Evolutionary conservation across 2,797 vertebrate species (phyloP).

Genomic region (Pelobates cultripes): DNA sequence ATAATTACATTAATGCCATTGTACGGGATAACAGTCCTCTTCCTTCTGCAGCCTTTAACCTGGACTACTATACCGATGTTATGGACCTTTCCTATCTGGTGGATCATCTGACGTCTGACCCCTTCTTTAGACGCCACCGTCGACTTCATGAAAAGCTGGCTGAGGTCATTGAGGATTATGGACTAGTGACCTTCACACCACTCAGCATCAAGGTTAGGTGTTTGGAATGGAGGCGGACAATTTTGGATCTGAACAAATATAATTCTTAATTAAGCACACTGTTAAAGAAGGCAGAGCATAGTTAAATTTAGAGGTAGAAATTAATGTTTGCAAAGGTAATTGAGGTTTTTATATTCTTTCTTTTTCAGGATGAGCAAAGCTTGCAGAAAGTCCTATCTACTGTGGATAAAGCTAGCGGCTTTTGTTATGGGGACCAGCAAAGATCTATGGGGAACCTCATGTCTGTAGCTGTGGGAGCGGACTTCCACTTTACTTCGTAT

Average conservation of each 20-base stretch:
- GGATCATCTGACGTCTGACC: conserved; percentile 87
- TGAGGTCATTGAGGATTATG: conserved; percentile 92
- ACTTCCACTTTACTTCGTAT: conserved; percentile 96
- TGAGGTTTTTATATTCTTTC: neutral
- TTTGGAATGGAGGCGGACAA: neutral
- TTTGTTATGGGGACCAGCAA: conserved; percentile 91
- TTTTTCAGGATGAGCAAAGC: conserved; percentile 88
- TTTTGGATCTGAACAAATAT: no score
- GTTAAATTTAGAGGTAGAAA: no score
- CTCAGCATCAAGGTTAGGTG: conserved; percentile 87
- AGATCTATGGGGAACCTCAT: conserved; percentile 90
- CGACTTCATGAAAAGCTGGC: conserved; percentile 90
- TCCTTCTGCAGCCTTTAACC: conserved; percentile 86
- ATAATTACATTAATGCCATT: neutral
- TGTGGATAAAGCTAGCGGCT: conserved; percentile 96
- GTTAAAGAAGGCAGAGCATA: no score
- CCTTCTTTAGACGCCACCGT: conserved; percentile 91
- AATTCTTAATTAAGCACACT: no score
- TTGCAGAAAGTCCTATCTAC: conserved; percentile 85
- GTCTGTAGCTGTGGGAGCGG: conserved; percentile 91
- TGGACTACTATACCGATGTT: conserved; percentile 97
- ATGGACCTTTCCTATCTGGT: conserved; percentile 92
- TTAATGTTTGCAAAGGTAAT: no score
- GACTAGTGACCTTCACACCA: conserved; percentile 93
- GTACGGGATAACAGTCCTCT: neutral